phyloP scores from a whole-genome alignment of 2,113 vertebrate genomes.

The Rhinolophus sinicus region DNA sequence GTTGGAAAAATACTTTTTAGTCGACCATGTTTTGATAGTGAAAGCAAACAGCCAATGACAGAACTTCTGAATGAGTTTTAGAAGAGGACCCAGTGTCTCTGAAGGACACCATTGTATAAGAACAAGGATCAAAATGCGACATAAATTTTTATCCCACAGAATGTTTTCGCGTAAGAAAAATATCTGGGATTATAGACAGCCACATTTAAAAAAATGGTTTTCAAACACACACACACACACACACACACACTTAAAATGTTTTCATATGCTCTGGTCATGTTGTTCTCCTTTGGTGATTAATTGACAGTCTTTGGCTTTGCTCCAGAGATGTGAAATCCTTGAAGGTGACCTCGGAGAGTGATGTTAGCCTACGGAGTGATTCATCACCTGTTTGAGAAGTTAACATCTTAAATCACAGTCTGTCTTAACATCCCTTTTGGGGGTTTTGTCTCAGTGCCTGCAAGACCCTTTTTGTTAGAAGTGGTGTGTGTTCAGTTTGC shows the following conservation, averaged over 20 bases:
- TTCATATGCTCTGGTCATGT: not conserved
- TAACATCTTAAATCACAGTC: not conserved
- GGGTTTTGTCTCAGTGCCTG: not conserved
- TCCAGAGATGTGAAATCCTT: not conserved
- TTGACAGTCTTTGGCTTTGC: not conserved
- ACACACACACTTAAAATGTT: not conserved
- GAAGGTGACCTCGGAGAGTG: not conserved
- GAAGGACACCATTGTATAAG: not conserved
- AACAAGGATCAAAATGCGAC: not conserved
- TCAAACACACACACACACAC: not conserved
- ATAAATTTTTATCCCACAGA: not conserved
- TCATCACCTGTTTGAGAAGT: not conserved
- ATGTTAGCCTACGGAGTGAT: not conserved
- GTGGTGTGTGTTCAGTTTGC: not conserved
- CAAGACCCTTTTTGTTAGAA: not conserved
- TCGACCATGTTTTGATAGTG: not conserved
- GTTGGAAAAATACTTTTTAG: not conserved
- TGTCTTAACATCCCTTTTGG: not conserved
- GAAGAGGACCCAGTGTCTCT: not conserved
- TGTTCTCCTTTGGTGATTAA: not conserved
- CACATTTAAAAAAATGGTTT: not conserved
- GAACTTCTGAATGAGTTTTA: not conserved
- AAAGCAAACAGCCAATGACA: not conserved
- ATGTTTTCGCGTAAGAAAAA: constrained; percentile 14
- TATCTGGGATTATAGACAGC: not conserved